Base-by-base conservation (phyloP, 2,888 invertebrate species). In the Ferdinandea cuprea region DNA sequence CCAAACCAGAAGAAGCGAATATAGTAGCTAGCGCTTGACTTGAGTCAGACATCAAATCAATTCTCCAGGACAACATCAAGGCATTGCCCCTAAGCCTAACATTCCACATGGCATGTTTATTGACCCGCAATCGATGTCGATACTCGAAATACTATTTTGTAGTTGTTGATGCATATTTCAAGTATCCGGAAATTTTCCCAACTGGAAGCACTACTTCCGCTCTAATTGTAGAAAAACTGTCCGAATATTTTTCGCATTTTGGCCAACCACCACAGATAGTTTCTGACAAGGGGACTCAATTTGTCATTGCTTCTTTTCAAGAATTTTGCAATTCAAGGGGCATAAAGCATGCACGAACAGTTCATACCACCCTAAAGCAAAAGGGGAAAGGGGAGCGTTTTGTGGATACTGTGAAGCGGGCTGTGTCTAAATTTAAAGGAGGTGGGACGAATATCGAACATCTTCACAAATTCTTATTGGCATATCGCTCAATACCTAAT, bases 161-260 rank as follows among this genome's bases (percentile, higher is more conserved):
- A 6, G 19, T 56, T 11, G n/a, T 56, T 2, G 56, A 56, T n/a
- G 17, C 56, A 37, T 21, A 11, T 11, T 56, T 19, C 2, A 37
- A 56, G 9, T 50, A 50, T n/a, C 15, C 50, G 1, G 91, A 91
- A 80, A 87, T 88, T 11, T 85, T 85, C 72, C 77, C 77, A 44
- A 84, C 85, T 54, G 69, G 80, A 11, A 78, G 68, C 37, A 85
- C 76, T 15, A 77, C 63, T 25, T 21, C 81, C 17, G 42, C 30
- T 9, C 8, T 6, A 6, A 6, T 50, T 9, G 35, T 35, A 19
- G 35, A 35, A 0, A 37, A 56, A 37, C 3, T 54, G 6, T 32
- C 56, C n/a, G 35, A 56, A 19, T 56, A 37, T 37, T 63, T 46
- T 11, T 21, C 63, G 15, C 35, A 46, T 48, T 63, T 63, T 48